Evolutionary conservation across 2,888 invertebrate genomes (phyloP).

Genomic region (Trachelus iudaicus): DNA sequence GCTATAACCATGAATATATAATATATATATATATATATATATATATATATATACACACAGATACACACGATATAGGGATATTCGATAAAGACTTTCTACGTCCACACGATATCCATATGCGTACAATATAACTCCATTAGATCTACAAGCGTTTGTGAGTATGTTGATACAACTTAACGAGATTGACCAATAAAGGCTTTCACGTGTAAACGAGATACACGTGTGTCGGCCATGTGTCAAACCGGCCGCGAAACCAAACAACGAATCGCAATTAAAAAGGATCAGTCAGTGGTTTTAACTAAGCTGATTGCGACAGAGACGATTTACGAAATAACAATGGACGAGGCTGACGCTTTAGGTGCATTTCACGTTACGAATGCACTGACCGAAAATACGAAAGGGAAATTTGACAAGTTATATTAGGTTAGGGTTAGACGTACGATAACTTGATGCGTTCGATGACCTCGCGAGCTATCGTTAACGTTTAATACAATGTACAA

Average conservation of each 20-base stretch:
- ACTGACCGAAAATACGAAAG: not conserved
- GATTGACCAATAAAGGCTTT: slow-evolving; percentile 3
- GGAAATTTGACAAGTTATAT: not conserved
- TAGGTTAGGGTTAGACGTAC: not conserved
- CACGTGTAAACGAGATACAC: not conserved
- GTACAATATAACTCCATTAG: not conserved
- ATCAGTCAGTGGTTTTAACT: not conserved
- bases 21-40: too few species aligned
- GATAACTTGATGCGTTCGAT: not conserved
- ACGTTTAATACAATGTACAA: not conserved
- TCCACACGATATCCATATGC: not conserved
- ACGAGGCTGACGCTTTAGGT: not conserved
- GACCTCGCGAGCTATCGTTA: not conserved
- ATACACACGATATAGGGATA: not conserved
- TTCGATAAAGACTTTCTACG: not conserved
- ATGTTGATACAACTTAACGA: not conserved
- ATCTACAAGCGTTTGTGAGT: not conserved
- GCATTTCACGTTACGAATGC: not conserved
- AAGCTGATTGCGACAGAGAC: not conserved
- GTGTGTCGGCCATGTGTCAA: not conserved
- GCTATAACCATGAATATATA: not conserved
- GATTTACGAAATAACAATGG: not conserved
- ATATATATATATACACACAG: too few species aligned
- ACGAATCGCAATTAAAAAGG: slow-evolving; percentile 9
- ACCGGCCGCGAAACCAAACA: slow-evolving; percentile 5